These are phyloP conservation scores for Rhincodon typus DNA, from an alignment of 2,797 vertebrate species.

Conservation along the genomic window DNA sequence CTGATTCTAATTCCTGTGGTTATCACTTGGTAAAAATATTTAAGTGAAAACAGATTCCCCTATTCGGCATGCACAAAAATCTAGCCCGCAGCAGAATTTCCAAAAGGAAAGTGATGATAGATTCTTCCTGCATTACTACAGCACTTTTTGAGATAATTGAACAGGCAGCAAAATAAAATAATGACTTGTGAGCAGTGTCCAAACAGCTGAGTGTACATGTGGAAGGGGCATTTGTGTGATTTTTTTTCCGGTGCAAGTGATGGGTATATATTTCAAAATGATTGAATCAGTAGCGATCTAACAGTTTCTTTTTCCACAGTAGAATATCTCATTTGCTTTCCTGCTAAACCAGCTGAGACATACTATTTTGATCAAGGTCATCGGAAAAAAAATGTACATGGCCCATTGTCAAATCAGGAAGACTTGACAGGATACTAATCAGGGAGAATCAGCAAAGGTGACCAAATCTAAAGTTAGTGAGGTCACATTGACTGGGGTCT, in stretches of 20 bases:
- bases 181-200: not conserved
- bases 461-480: not conserved
- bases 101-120: not conserved
- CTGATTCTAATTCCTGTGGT: constrained; percentile 37
- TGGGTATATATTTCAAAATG: no score
- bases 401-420: not conserved
- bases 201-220: not conserved
- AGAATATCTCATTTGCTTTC: not conserved
- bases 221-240: no score
- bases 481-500: not conserved
- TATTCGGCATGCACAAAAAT: not conserved
- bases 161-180: not conserved
- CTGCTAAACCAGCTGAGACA: not conserved
- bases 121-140: not conserved
- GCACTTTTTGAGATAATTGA: not conserved
- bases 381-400: not conserved
- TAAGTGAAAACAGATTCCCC: constrained; percentile 34
- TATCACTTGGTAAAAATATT: constrained; percentile 35
- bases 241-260: not conserved
- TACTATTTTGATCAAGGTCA: not conserved
- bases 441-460: not conserved
- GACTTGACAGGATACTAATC: not conserved
- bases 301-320: no score
- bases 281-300: no score
- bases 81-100: not conserved